Evolutionary conservation across 2,797 vertebrate genomes (phyloP).

Genomic region (Eidolon dupreanum): DNA sequence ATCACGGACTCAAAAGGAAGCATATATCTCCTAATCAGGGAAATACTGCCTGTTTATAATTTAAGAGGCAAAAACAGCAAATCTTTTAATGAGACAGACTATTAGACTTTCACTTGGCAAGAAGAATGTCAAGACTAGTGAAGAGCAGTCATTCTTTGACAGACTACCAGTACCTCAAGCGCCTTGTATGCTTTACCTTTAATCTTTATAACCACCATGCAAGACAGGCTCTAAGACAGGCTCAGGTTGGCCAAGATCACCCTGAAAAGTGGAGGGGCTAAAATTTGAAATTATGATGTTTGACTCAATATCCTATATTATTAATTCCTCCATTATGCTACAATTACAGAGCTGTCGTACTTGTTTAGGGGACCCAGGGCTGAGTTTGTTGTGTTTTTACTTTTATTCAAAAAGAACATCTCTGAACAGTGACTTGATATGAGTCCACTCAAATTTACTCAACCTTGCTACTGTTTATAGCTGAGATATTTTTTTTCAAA

Average conservation of each 20-base stretch:
- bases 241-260: not conserved
- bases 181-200: not conserved
- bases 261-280: not conserved
- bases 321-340: not conserved
- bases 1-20: not conserved
- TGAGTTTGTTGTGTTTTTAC: slow-evolving; percentile 6
- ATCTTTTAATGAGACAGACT: not conserved
- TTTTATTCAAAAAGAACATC: slow-evolving; percentile 43
- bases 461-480: not conserved
- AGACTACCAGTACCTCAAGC: not conserved
- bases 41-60: not conserved
- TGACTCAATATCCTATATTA: not conserved
- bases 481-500: not conserved
- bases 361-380: not conserved
- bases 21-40: not conserved
- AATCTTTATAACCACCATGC: not conserved
- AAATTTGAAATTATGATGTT: not conserved
- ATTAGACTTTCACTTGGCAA: not conserved
- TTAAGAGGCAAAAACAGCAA: not conserved
- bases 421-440: not conserved
- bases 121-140: not conserved
- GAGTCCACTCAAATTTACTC: not conserved
- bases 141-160: not conserved
- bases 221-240: not conserved
- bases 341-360: not conserved